Evolutionary conservation across 2,113 vertebrate genomes (phyloP), one percentile per base, ranked within the genome.

Genomic region (Galemys pyrenaicus): DNA sequence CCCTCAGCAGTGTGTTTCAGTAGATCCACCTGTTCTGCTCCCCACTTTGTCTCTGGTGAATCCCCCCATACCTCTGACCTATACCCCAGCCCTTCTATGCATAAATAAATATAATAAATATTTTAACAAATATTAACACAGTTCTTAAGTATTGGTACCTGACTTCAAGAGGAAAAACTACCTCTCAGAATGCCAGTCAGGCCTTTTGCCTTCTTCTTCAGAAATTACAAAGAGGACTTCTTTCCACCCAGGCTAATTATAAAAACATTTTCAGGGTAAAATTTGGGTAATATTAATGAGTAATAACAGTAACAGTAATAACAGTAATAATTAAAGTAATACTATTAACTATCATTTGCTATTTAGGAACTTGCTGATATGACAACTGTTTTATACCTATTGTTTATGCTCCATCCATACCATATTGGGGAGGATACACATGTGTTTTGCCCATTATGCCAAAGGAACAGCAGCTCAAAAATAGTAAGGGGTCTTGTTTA

Each of bases 321-420:
- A n/a, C n/a, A n/a, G n/a, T n/a, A n/a, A n/a, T n/a, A n/a, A n/a
- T n/a, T n/a, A 35, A 3, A 49, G 2, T 32, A 26, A 68, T n/a
- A 41, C 9, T 1, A 49, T 19, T 28, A 41, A 8, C 28, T 30
- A 56, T 8, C 26, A 44, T 7, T 65, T 24, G 62, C 19, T 9
- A 44, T 6, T 75, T 4, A 65, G 58, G 30, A 41, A 17, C 51
- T 82, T 22, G 11, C 15, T 28, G 9, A 8, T 0, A 4, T 4
- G 10, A 9, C 19, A 6, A 10, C 1, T 70, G 64, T 64, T 58
- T 58, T 37, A 20, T 1, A 0, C 65, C 54, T 26, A 7, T 24
- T 35, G 22, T 28, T 32, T 0, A 11, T 9, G 16, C 0, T 2
- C n/a, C 10, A 30, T 11, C n/a, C 7, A 58, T 6, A 5, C 19